phyloP scores from a whole-genome alignment of 1,140 invertebrate species.

The Atopsyche davidsoni region DNA sequence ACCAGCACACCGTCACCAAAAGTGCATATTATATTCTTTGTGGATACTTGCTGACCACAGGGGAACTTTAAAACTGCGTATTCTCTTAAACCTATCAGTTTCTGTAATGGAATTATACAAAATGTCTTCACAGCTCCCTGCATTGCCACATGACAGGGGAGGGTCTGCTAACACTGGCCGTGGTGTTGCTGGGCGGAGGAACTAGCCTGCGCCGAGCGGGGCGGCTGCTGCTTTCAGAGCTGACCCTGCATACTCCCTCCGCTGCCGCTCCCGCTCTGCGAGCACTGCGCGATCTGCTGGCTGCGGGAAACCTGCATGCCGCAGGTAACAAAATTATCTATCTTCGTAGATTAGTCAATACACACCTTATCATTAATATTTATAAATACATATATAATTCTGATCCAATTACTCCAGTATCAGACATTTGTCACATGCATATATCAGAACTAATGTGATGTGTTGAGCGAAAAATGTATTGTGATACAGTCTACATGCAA shows the following conservation, averaged over 20 bases:
- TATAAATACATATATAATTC: background rate
- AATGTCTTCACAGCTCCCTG: slow-evolving; percentile 44
- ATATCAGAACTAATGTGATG: no score
- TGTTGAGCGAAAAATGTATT: no score
- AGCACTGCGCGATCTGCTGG: slow-evolving; percentile 5
- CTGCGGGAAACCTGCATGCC: background rate
- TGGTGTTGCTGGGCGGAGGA: slow-evolving; percentile 43
- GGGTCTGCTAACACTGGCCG: slow-evolving; percentile 50
- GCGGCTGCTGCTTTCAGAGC: background rate
- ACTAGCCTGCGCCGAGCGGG: slow-evolving; percentile 33
- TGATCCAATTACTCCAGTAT: no score
- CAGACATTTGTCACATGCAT: no score
- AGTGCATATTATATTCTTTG: no score
- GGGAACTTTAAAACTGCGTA: no score
- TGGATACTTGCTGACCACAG: no score
- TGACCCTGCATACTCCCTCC: slow-evolving; percentile 31
- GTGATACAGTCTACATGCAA: no score
- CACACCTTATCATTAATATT: background rate
- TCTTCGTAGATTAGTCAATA: no score
- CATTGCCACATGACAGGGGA: slow-evolving; percentile 49
- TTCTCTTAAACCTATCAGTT: no score
- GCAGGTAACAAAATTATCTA: slow-evolving; percentile 8
- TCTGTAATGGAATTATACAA: no score
- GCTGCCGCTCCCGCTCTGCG: slow-evolving; percentile 26
- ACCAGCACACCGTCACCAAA: no score